Percentiles rank a stretch among this genome's conserved stretches.
phyloP scores from a whole-genome alignment of 2,113 vertebrate species.

The Pyrgilauda ruficollis region DNA sequence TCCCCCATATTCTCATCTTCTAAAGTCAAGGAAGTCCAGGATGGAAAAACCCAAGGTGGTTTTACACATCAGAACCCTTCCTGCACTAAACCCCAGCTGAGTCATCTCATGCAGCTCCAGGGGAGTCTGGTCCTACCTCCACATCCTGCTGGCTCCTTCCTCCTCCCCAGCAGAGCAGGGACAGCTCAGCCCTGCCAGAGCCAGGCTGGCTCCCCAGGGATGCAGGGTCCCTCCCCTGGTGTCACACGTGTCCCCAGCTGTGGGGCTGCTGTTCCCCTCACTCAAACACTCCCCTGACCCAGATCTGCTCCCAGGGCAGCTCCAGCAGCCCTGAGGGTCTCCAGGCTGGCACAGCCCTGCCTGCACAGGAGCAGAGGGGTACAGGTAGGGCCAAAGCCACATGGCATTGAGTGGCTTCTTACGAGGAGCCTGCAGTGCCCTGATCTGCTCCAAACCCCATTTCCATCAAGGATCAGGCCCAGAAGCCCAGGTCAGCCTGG shows the following conservation, averaged over 20 bases:
- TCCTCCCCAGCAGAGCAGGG: background rate
- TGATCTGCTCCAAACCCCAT: background rate
- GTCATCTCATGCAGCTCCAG: background rate
- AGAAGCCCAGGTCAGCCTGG: background rate
- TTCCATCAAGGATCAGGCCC: background rate
- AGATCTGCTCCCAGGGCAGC: background rate
- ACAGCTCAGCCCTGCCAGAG: background rate
- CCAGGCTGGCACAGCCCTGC: background rate
- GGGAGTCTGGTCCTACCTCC: background rate
- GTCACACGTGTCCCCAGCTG: background rate
- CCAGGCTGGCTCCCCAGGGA: background rate
- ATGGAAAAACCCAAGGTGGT: background rate
- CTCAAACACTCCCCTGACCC: background rate
- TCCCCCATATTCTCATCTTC: background rate
- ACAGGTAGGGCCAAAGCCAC: background rate
- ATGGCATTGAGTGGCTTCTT: background rate
- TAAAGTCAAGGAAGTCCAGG: background rate
- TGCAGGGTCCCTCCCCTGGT: background rate
- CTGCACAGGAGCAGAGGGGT: background rate
- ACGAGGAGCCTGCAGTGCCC: background rate
- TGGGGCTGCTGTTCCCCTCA: background rate
- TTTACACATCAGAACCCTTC: background rate
- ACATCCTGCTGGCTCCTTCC: background rate
- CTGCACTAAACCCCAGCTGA: background rate
- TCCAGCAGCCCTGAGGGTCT: background rate